Evolutionary conservation across 2,797 vertebrate species (phyloP).

Genomic region (Morus bassanus): DNA sequence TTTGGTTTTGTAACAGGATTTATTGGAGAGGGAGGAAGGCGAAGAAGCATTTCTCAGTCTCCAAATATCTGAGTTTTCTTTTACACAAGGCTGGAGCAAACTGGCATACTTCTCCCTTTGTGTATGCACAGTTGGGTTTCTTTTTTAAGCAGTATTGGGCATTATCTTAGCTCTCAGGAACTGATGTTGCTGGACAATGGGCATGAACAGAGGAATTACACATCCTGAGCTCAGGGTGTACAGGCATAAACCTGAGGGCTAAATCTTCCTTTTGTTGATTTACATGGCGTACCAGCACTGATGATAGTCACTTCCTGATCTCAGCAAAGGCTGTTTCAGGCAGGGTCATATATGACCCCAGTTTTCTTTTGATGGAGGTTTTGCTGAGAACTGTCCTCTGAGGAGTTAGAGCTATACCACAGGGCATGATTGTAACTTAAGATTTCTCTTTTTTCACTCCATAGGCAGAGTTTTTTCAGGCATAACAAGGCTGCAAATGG

Average conservation of each 20-base stretch:
- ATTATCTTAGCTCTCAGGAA: background rate
- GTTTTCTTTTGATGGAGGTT: background rate
- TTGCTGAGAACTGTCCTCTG: background rate
- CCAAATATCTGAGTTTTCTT: background rate
- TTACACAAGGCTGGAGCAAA: background rate
- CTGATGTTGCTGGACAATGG: background rate
- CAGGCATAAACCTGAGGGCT: background rate
- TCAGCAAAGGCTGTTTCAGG: background rate
- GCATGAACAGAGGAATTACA: background rate
- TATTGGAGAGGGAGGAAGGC: background rate
- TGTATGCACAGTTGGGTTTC: accelerated
- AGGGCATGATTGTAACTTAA: background rate
- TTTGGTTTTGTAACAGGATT: slow-evolving; percentile 30
- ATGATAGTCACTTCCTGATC: background rate
- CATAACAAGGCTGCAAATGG: background rate
- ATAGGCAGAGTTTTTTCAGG: background rate
- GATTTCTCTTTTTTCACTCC: background rate
- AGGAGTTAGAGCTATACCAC: background rate
- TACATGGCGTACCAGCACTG: background rate
- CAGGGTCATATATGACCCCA: accelerated
- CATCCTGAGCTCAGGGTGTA: background rate
- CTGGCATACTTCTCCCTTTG: background rate
- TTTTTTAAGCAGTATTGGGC: background rate
- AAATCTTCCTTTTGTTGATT: background rate
- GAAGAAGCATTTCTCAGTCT: background rate